A percentile compares a stretch with the other conserved stretches of the same genome.
Conservation (phyloP, 2,113 vertebrate genomes). For the Eira barbara region DNA sequence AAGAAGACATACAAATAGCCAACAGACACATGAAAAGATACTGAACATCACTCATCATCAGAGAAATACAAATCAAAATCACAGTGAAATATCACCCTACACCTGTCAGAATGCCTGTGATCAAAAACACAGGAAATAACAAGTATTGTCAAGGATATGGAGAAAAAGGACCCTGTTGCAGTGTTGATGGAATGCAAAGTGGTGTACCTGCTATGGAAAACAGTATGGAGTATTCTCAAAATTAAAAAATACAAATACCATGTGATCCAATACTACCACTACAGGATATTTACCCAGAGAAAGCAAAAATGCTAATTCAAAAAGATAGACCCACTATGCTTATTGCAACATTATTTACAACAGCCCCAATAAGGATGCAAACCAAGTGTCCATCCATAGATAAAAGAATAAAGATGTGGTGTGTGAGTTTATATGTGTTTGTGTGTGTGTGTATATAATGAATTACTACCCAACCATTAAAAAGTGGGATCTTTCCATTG, state of each 20-base stretch:
- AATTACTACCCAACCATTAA: neutral
- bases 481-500: neutral
- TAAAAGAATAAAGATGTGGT: neutral
- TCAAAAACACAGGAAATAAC: neutral
- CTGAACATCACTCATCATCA: neutral
- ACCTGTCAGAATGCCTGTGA: neutral
- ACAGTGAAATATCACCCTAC: neutral
- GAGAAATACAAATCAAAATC: neutral
- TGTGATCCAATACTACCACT: neutral
- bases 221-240: neutral
- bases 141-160: neutral
- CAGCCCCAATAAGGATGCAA: neutral
- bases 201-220: neutral
- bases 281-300: neutral
- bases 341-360: neutral
- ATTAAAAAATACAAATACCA: neutral
- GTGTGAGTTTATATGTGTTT: neutral
- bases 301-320: neutral
- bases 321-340: neutral
- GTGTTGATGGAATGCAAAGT: neutral
- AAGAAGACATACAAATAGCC: neutral
- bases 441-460: neutral
- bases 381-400: neutral
- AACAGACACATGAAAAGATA: neutral
- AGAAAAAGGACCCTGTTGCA: neutral